A percentile compares a stretch with the other conserved stretches of the same genome.
Evolutionary conservation across 2,797 vertebrate species (phyloP).

Genomic region (Monodelphis domestica): DNA sequence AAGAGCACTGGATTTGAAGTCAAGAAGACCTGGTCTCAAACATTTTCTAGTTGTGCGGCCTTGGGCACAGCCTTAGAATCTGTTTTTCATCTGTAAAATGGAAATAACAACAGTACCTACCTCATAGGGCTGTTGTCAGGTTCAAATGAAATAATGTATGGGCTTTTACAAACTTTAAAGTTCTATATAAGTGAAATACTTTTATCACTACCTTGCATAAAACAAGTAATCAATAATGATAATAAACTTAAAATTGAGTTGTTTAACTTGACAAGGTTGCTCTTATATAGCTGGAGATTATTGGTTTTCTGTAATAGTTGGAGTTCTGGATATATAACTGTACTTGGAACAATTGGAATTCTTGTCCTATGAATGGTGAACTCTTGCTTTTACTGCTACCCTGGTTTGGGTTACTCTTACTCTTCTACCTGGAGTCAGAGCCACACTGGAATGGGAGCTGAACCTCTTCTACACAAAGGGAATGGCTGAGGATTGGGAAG

Average conservation of each 20-base stretch:
- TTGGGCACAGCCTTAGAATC: no score
- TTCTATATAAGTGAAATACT: neutral
- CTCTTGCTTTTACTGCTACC: neutral
- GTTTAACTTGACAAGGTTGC: neutral
- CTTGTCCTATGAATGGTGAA: neutral
- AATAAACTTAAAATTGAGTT: neutral
- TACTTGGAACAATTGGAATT: neutral
- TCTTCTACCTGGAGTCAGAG: no score
- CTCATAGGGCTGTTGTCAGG: no score
- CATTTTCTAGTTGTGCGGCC: no score
- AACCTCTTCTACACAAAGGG: neutral
- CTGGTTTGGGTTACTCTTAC: no score
- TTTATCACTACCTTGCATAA: neutral
- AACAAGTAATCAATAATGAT: neutral
- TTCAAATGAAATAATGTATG: neutral
- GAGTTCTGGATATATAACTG: neutral
- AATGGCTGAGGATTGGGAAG: neutral
- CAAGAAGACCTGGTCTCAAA: no score
- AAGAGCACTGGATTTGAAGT: no score
- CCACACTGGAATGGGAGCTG: neutral
- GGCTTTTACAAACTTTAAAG: neutral
- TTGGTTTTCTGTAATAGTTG: neutral
- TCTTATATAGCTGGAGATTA: neutral
- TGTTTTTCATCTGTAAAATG: no score
- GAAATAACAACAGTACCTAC: no score